These are phyloP conservation scores for Drosophila siamana DNA, from an alignment of 2,888 invertebrate genomes.

Conservation along the genomic window DNA sequence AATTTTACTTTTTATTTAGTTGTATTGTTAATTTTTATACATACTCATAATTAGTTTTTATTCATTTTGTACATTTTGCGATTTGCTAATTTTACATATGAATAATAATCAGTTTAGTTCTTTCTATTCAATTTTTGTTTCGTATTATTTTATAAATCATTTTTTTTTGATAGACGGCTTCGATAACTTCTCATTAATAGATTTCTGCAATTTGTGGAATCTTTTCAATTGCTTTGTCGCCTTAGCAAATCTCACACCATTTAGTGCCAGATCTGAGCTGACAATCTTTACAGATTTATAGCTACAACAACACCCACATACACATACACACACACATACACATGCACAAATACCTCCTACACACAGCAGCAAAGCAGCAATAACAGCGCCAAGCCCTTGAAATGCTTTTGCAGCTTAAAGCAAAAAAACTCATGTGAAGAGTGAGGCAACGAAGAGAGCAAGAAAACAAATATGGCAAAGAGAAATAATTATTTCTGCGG, in stretches of 20 bases:
- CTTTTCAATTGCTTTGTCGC: slow-evolving; percentile 27
- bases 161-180: not conserved
- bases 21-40: no score
- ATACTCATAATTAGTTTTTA: no score
- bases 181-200: not conserved
- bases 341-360: slow-evolving; percentile 24
- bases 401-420: slow-evolving; percentile 18
- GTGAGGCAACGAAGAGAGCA: not conserved
- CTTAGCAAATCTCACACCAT: slow-evolving; percentile 43
- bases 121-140: not conserved
- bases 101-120: no score
- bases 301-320: slow-evolving; percentile 24
- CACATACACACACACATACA: slow-evolving; percentile 25
- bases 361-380: slow-evolving; percentile 30
- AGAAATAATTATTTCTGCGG: slow-evolving; percentile 79
- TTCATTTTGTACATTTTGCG: no score
- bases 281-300: slow-evolving; percentile 44
- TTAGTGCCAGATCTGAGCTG: slow-evolving; percentile 47
- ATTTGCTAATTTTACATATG: no score
- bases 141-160: not conserved
- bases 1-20: no score
- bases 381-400: slow-evolving; percentile 51
- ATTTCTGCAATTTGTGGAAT: not conserved
- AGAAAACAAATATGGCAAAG: slow-evolving; percentile 68
- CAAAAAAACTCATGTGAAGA: slow-evolving; percentile 12